phyloP scores from a whole-genome alignment of 2,888 invertebrate species.

The Holacanthella duospinosa region DNA sequence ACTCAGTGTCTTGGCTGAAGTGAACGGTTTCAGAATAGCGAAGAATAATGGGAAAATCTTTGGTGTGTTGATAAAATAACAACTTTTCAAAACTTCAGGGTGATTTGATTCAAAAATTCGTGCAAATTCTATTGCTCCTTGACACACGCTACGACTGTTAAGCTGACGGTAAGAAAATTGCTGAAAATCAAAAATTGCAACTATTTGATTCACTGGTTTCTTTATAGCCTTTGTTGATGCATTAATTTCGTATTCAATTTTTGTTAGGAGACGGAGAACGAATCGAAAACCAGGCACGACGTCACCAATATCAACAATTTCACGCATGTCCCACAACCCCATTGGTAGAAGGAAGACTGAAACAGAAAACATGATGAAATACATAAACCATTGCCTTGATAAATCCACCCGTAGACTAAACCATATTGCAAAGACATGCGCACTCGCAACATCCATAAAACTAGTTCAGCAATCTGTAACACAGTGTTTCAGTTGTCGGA shows the following conservation, averaged over 20 bases:
- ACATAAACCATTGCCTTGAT: no score
- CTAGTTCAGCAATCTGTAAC: no score
- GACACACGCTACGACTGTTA: constrained; percentile 15
- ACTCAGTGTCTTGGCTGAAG: constrained; percentile 5
- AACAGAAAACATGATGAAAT: no score
- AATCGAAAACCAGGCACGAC: constrained; percentile 17
- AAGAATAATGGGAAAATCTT: constrained; percentile 10
- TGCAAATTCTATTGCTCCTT: constrained; percentile 20
- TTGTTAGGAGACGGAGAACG: constrained; percentile 16
- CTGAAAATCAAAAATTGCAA: constrained; percentile 29
- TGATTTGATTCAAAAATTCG: constrained; percentile 21
- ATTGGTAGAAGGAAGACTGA: constrained; percentile 19
- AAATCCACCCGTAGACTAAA: no score
- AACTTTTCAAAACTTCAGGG: constrained; percentile 11
- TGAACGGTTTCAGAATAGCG: constrained; percentile 10
- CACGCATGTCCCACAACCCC: constrained; percentile 19
- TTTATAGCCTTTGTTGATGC: not conserved
- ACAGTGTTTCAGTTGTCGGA: no score
- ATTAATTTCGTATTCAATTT: constrained; percentile 5
- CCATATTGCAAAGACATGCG: no score
- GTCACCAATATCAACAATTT: constrained; percentile 16
- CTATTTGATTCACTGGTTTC: constrained; percentile 15
- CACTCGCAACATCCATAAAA: no score
- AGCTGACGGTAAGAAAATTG: constrained; percentile 29
- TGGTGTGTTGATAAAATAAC: not conserved